Base-by-base conservation (phyloP, 1,140 invertebrate species). In the Heterodera schachtii region DNA sequence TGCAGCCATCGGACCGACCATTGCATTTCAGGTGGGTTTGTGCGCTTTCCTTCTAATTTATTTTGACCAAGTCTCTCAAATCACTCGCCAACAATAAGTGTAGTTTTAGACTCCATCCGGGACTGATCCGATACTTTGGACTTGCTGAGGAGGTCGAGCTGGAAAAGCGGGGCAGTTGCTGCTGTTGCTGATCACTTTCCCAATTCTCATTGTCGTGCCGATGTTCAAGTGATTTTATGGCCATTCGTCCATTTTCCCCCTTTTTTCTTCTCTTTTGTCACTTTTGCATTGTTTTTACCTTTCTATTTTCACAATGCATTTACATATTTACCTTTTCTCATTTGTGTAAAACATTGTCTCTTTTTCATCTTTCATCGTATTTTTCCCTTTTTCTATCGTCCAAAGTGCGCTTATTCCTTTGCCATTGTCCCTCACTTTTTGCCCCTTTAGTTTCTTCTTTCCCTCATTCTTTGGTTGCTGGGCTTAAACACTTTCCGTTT, bases 41-140 rank as follows among this genome's bases (percentile, higher is more conserved):
- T 21, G 11, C 69, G 64, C n/a, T 67, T 41, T 31, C 31, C 31
- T 44, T 31, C 43, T 57, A 46, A 43, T 3, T 67, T 46, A 64
- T 71, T 82, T n/a, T 16, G 67, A 41, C 66, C 8, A 3, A 64
- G 52, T 31, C 1, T 31, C 31, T 31, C 31, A 1, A 31, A 31
- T 31, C 31, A 31, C 31, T 31, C 1, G 1, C 31, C 1, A 31
- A 31, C 31, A 31, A 31, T 31, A 31, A 31, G 31, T 31, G 4
- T 73, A 31, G 8, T 47, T 87, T 83, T 60, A 84, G 85, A 67
- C 81, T 89, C 31, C 88, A 90, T 78, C 84, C 88, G 43, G 78
- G 84, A 6, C 52, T 89, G 31, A 89, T 89, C 66, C 81, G 80
- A 31, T 90, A 86, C 75, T 89, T 89, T 76, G 88, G 88, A 11